These are phyloP conservation scores for Trachymyrmex cornetzi DNA, from an alignment of 1,140 invertebrate genomes.

Conservation along the genomic window DNA sequence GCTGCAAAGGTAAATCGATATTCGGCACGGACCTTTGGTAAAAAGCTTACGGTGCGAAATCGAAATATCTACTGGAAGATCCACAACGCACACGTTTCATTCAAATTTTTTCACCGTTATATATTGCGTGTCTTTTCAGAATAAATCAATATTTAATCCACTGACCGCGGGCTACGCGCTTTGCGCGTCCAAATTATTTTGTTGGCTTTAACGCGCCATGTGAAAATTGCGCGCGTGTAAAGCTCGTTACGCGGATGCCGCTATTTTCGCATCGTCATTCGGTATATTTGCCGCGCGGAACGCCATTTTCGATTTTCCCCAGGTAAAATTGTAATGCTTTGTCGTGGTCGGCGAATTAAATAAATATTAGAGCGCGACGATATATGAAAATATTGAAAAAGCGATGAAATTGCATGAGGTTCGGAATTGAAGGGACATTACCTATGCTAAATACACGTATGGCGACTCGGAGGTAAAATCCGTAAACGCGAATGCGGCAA, in stretches of 20 bases:
- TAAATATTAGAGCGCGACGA: constrained; percentile 31
- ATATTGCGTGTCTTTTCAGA: constrained; percentile 25
- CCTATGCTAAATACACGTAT: constrained; percentile 12
- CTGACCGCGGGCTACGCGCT: constrained; percentile 36
- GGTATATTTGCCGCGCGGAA: constrained; percentile 40
- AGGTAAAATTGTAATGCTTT: constrained; percentile 37
- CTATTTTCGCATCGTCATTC: constrained; percentile 57
- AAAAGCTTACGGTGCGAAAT: constrained; percentile 9
- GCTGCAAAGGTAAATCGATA: constrained; percentile 13
- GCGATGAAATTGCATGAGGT: constrained; percentile 18
- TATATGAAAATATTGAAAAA: constrained; percentile 54
- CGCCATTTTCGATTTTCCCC: constrained; percentile 43
- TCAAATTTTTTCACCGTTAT: constrained; percentile 5
- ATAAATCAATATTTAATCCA: constrained; percentile 64
- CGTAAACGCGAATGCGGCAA: not conserved
- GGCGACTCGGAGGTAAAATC: not conserved
- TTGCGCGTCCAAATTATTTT: constrained; percentile 57
- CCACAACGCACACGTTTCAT: constrained; percentile 3
- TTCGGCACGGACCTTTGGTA: not conserved
- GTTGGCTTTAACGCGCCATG: constrained; percentile 51
- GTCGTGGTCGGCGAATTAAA: constrained; percentile 47
- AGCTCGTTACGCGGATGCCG: constrained; percentile 50
- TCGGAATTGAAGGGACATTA: not conserved
- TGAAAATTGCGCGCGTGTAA: constrained; percentile 58
- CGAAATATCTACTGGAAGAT: constrained; percentile 6